Evolutionary conservation across 2,113 vertebrate genomes (phyloP).

Genomic region (Ophiodon elongatus): DNA sequence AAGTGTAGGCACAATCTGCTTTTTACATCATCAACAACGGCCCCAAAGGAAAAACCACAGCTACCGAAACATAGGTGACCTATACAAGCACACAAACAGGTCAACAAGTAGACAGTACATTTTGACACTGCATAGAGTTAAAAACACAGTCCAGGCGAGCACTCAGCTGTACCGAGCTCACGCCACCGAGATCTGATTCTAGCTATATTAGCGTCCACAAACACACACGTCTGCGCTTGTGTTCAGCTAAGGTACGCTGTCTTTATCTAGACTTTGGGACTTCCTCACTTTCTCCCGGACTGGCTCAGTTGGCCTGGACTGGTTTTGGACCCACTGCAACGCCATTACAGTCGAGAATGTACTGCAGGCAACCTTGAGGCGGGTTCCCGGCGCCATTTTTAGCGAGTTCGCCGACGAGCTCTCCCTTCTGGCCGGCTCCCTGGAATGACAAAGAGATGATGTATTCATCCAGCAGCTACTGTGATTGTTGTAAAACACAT

Average conservation of each 20-base stretch:
- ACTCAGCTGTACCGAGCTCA: slow-evolving; percentile 81
- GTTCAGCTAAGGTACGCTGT: slow-evolving; percentile 84
- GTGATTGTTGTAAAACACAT: neutral
- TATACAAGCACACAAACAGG: slow-evolving; percentile 91
- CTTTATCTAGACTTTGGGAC: slow-evolving; percentile 53
- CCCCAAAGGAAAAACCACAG: slow-evolving; percentile 86
- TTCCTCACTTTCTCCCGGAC: slow-evolving; percentile 52
- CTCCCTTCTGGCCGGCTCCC: slow-evolving; percentile 91
- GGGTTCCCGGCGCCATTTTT: slow-evolving; percentile 89
- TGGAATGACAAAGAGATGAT: slow-evolving; percentile 66
- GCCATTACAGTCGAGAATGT: slow-evolving; percentile 99
- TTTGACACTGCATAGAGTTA: slow-evolving; percentile 94
- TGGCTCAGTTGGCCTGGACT: slow-evolving; percentile 93
- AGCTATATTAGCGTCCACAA: slow-evolving; percentile 64
- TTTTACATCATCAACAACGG: slow-evolving; percentile 89
- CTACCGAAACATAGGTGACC: slow-evolving; percentile 90
- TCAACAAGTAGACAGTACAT: slow-evolving; percentile 88
- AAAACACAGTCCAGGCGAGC: slow-evolving; percentile 91
- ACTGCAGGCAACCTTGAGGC: slow-evolving; percentile 99
- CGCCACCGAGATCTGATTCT: slow-evolving; percentile 75
- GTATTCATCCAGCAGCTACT: neutral
- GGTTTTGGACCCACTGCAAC: slow-evolving; percentile 96
- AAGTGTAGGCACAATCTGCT: slow-evolving; percentile 90
- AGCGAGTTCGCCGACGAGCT: slow-evolving; percentile 83
- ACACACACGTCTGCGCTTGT: slow-evolving; percentile 55